phyloP scores from a whole-genome alignment of 2,888 invertebrate genomes.

The Morinoia aosen region DNA sequence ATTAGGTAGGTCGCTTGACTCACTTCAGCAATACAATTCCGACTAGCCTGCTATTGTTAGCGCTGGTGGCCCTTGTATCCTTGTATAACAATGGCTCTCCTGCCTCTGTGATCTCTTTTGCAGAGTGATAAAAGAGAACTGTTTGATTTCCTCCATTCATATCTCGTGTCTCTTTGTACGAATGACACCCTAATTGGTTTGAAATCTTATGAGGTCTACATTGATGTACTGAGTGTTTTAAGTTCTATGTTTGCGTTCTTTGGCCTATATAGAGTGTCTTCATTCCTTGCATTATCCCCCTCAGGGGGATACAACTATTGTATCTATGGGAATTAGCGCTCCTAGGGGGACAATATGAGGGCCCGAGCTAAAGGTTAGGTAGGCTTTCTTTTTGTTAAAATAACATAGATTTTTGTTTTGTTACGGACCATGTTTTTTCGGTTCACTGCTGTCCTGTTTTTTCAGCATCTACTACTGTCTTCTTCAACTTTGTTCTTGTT shows the following conservation, averaged over 20 bases:
- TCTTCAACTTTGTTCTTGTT: no score
- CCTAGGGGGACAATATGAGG: no score
- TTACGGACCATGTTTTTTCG: no score
- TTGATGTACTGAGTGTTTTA: neutral
- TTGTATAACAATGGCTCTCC: neutral
- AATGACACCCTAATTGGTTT: neutral
- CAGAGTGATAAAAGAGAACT: neutral
- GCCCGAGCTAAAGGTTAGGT: no score
- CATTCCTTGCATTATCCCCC: neutral
- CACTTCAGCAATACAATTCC: neutral
- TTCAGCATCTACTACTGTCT: no score
- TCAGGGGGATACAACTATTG: no score
- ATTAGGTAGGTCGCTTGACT: neutral
- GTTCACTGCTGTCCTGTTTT: no score
- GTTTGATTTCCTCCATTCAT: neutral
- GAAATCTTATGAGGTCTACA: neutral
- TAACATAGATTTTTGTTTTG: no score
- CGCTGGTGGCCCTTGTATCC: neutral
- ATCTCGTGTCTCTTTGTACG: neutral
- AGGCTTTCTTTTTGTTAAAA: no score
- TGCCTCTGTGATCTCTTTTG: neutral
- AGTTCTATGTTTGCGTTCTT: neutral
- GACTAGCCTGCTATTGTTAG: neutral
- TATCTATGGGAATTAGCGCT: no score
- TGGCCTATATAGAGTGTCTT: neutral